Percentiles rank a stretch among this genome's conserved stretches.
phyloP scores from a whole-genome alignment of 2,888 invertebrate species.

The Sarcophaga variegata region DNA sequence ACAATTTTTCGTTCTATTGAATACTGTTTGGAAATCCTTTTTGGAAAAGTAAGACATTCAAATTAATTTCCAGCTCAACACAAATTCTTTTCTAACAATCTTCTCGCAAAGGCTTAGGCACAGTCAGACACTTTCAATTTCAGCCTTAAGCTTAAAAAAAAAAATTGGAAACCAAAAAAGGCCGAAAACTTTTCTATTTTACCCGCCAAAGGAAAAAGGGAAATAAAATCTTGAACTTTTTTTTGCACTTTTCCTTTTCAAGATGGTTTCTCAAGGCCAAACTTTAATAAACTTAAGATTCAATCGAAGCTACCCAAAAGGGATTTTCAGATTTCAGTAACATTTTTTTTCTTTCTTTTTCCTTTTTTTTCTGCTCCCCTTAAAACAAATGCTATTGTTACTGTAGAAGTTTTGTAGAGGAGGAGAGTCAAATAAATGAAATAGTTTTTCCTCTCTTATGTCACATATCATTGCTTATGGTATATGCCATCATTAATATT shows the following conservation, averaged over 20 bases:
- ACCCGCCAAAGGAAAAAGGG: background rate
- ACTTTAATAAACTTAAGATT: slow-evolving; percentile 25
- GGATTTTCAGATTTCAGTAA: slow-evolving; percentile 40
- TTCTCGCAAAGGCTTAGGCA: background rate
- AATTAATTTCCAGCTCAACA: too few species aligned
- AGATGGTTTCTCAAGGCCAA: background rate
- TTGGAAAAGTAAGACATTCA: too few species aligned
- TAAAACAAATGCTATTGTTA: background rate
- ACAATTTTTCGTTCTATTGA: too few species aligned
- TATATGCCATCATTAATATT: slow-evolving; percentile 25
- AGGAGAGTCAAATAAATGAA: background rate
- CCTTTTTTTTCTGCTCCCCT: background rate
- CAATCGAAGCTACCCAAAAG: slow-evolving; percentile 21
- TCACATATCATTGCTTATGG: slow-evolving; percentile 18
- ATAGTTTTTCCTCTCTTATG: background rate
- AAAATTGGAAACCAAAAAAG: background rate
- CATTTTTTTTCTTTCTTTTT: background rate
- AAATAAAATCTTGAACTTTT: slow-evolving; percentile 6
- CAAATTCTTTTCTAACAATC: background rate
- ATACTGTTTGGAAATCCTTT: too few species aligned
- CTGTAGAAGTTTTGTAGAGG: background rate
- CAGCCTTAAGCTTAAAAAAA: slow-evolving; percentile 6
- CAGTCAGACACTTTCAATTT: background rate
- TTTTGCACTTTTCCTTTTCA: background rate
- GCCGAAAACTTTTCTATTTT: slow-evolving; percentile 6